Evolutionary conservation across 2,888 invertebrate genomes (phyloP).

Genomic region (Tinea trinotella): DNA sequence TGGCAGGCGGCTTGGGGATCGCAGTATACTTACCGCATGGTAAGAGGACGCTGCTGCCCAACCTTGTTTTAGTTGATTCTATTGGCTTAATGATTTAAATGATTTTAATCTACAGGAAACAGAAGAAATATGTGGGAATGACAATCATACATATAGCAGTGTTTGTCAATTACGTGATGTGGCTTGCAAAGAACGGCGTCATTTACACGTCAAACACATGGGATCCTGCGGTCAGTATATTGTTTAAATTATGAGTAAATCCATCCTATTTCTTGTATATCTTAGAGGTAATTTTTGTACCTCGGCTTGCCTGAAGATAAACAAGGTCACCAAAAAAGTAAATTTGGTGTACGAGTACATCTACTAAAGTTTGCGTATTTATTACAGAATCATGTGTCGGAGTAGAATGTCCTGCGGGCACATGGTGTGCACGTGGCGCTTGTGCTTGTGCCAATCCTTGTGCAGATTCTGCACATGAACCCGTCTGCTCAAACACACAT

Average conservation of each 20-base stretch:
- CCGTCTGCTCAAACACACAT: slow-evolving; percentile 84
- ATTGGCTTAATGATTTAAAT: too few species aligned
- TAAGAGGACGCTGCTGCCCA: too few species aligned
- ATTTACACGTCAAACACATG: slow-evolving; percentile 81
- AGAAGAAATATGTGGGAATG: slow-evolving; percentile 87
- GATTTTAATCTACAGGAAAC: slow-evolving; percentile 61
- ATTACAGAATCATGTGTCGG: slow-evolving; percentile 81
- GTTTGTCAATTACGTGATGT: slow-evolving; percentile 86
- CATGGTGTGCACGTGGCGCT: slow-evolving; percentile 85
- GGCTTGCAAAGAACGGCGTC: slow-evolving; percentile 81
- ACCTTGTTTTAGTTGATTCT: too few species aligned
- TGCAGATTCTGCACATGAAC: slow-evolving; percentile 75
- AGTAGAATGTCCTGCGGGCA: slow-evolving; percentile 84
- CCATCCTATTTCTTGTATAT: not conserved
- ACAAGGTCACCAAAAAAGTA: too few species aligned
- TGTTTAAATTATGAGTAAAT: too few species aligned
- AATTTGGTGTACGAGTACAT: too few species aligned
- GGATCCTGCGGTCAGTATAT: slow-evolving; percentile 87
- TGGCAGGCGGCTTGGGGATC: too few species aligned
- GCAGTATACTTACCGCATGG: too few species aligned
- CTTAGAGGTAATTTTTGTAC: too few species aligned
- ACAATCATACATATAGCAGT: slow-evolving; percentile 87
- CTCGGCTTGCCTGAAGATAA: too few species aligned
- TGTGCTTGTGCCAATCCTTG: slow-evolving; percentile 89
- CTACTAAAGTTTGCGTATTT: too few species aligned